A percentile compares a stretch with the other conserved stretches of the same genome.
phyloP scores from a whole-genome alignment of 2,113 vertebrate genomes.

The Anguilla rostrata region DNA sequence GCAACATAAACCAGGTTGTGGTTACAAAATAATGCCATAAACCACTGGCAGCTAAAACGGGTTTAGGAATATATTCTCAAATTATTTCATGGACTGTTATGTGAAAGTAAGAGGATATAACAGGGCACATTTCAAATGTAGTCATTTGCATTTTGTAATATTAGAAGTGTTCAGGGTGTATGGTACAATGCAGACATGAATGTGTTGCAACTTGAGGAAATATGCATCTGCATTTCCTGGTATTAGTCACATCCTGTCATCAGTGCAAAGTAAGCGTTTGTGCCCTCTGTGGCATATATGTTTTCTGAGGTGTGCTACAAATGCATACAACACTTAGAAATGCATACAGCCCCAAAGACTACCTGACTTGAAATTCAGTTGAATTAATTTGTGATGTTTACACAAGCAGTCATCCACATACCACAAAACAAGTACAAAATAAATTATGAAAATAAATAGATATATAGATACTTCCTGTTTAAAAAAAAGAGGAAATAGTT shows the following conservation, averaged over 20 bases:
- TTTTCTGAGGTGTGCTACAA: not conserved
- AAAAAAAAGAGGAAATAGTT: not conserved
- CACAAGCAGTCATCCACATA: not conserved
- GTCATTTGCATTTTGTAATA: not conserved
- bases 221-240: not conserved
- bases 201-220: not conserved
- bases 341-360: not conserved
- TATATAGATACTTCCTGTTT: not conserved
- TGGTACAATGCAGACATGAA: not conserved
- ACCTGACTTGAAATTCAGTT: not conserved
- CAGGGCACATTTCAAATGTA: not conserved
- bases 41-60: not conserved
- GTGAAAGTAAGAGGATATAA: not conserved
- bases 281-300: not conserved
- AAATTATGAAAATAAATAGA: not conserved
- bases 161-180: not conserved
- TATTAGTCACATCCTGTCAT: conserved; percentile 14
- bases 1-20: not conserved
- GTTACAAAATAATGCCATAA: not conserved
- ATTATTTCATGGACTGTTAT: not conserved
- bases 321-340: not conserved
- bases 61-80: not conserved
- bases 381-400: not conserved
- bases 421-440: not conserved
- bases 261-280: conserved; percentile 1